A percentile compares a stretch with the other conserved stretches of the same genome.
phyloP scores from a whole-genome alignment of 1,140 invertebrate species.

The Globodera rostochiensis region DNA sequence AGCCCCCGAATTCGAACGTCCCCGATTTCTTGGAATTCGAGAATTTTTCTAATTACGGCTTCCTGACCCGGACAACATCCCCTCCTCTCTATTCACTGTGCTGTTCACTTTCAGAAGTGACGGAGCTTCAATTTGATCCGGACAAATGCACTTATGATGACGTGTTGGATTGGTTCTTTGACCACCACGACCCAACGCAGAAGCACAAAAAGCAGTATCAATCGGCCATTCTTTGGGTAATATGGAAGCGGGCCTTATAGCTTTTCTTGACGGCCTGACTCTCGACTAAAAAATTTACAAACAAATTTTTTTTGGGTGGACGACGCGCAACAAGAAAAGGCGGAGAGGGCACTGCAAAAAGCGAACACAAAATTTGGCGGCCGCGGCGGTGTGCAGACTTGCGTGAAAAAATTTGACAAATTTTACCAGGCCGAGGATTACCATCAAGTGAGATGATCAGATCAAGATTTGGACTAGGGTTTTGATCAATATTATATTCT shows the following conservation, averaged over 20 bases:
- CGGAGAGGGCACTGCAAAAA: constrained; percentile 74
- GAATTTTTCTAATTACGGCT: no score
- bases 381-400: constrained; percentile 49
- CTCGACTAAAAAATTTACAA: no score
- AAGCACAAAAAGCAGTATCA: constrained; percentile 85
- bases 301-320: constrained; percentile 78
- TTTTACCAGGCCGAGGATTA: constrained; percentile 65
- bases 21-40: no score
- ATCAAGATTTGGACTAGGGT: no score
- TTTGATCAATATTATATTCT: no score
- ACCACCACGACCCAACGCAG: constrained; percentile 83
- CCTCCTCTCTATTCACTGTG: no score
- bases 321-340: constrained; percentile 79
- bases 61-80: no score
- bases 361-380: constrained; percentile 12
- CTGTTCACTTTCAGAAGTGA: constrained; percentile 74
- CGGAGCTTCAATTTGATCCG: constrained; percentile 86
- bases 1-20: no score
- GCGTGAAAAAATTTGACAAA: constrained; percentile 54
- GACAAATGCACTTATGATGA: constrained; percentile 75
- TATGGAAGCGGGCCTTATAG: no score
- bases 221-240: constrained; percentile 85
- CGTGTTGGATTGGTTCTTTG: constrained; percentile 84
- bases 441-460: constrained; percentile 56
- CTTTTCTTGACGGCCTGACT: no score